Evolutionary conservation across 2,113 vertebrate genomes (phyloP), one percentile per base, ranked within the genome.

Genomic region (Lamprotornis superbus): DNA sequence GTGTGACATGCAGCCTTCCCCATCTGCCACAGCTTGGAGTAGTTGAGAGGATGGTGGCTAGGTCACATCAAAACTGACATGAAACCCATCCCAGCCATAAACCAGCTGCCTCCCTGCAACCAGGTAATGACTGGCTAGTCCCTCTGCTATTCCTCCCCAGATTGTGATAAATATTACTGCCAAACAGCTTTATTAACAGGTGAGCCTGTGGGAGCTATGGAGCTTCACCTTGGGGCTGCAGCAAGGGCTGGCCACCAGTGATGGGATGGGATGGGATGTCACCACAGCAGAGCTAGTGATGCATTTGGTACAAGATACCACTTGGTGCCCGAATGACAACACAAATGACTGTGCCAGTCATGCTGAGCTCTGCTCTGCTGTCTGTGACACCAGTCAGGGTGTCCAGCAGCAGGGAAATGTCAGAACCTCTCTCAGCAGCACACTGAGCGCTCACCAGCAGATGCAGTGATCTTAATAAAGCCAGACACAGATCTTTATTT

Each of bases 381-480:
- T 40, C 46, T 28, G 15, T 91, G 79, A 85, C 65, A 77, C n/a
- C 30, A 35, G 17, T 4, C 35, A 12, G 15, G 42, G 47, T 63
- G 52, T 83, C 75, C 68, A 77, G 56, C 84, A 96, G 79, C 59
- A 74, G 35, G 79, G 16, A 88, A 40, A 42, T n/a, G 44, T 59
- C 91, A 87, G 33, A 65, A 63, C 56, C 21, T 42, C 59, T 44
- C 37, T 47, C 4, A 2, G 68, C 50, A 77, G 55, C 47, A 10
- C 0, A 5, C 64, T 24, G 28, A 2, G 1, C 4, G 1, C 35
- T 81, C 68, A n/a, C 33, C 0, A 0, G 9, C 39, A 83, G 75
- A 40, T 18, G 44, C 1, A 49, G 53, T 60, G 67, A 81, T 95
- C 78, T 55, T 86, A 83, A 88, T 33, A 77, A 83, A 91, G 46